Evolutionary conservation across 2,797 vertebrate genomes (phyloP).

Genomic region (Gobionotothen gibberifrons): DNA sequence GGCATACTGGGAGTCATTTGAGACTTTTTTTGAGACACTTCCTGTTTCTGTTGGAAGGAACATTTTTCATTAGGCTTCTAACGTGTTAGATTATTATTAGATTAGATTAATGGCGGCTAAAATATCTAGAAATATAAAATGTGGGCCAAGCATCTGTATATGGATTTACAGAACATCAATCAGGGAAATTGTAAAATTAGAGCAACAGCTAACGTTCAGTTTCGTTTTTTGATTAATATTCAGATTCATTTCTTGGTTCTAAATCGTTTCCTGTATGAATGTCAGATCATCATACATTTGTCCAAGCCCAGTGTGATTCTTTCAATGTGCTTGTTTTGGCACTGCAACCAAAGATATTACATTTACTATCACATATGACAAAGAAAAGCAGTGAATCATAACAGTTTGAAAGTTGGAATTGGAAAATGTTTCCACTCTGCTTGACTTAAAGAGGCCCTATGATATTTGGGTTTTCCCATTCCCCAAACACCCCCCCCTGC

Average conservation of each 20-base stretch:
- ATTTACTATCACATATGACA: background rate
- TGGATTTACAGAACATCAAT: background rate
- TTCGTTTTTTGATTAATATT: background rate
- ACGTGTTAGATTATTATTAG: too few relatives aligned
- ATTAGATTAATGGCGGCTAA: too few relatives aligned
- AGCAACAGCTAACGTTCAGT: background rate
- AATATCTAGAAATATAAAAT: background rate
- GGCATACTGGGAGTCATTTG: slow-evolving; percentile 20
- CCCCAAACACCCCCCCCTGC: too few relatives aligned
- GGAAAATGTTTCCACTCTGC: background rate
- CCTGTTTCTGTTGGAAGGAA: background rate
- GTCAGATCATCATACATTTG: background rate
- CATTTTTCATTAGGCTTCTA: too few relatives aligned
- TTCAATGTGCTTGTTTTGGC: background rate
- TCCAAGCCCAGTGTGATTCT: background rate
- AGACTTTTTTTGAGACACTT: slow-evolving; percentile 29
- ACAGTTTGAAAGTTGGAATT: background rate
- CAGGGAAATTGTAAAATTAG: background rate
- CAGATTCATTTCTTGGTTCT: rapidly evolving
- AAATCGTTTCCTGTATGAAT: background rate
- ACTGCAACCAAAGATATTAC: background rate
- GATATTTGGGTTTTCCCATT: too few relatives aligned
- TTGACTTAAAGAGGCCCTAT: background rate
- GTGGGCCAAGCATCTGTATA: background rate
- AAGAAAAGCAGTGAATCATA: background rate